Base-by-base conservation (phyloP, 2,888 invertebrate genomes). In the Balanococcus diminutus region DNA sequence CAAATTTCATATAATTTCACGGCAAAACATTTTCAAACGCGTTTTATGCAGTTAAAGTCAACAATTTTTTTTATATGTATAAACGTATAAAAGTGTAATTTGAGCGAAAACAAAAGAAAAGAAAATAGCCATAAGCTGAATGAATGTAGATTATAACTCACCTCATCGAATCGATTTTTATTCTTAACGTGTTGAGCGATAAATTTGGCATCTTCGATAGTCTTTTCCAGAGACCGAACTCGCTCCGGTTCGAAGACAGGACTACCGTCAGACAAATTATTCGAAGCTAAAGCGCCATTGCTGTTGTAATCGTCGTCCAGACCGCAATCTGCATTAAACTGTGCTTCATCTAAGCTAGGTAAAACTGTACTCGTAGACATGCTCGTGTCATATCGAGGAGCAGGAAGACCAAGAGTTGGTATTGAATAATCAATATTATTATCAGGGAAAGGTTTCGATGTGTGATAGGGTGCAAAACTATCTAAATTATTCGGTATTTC, bases 101-200 rank as follows among this genome's bases (percentile, higher is more conserved):
- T 32, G 75, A 31, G 31, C 31, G 31, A 75, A 75, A 19, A 36
- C 3, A 31, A 75, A 75, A 79, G n/a, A 31, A n/a, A 75, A 75
- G 16, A 25, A 28, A 16, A 32, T 31, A 28, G 31, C 8, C 9
- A 36, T 25, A 39, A n/a, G 42, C 42, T 11, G 3, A 39, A n/a
- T n/a, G n/a, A n/a, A n/a, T n/a, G n/a, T n/a, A n/a, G n/a, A n/a
- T n/a, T n/a, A n/a, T n/a, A 82, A 94, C 96, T 95, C 92, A 97
- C 97, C 91, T 95, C 96, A 91, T 96, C 96, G 91, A 96, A 97
- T 90, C 95, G 95, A 91, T 97, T 97, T 91, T 96, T 96, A 92
- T 97, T 97, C 91, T 94, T 95, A 90, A 96, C 96, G 90, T 97
- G 97, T 91, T 97, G 97, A 90, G 97, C 97, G 91, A 97, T 96